Conservation (phyloP, 2,797 vertebrate species). For the Anabacerthia variegaticeps region DNA sequence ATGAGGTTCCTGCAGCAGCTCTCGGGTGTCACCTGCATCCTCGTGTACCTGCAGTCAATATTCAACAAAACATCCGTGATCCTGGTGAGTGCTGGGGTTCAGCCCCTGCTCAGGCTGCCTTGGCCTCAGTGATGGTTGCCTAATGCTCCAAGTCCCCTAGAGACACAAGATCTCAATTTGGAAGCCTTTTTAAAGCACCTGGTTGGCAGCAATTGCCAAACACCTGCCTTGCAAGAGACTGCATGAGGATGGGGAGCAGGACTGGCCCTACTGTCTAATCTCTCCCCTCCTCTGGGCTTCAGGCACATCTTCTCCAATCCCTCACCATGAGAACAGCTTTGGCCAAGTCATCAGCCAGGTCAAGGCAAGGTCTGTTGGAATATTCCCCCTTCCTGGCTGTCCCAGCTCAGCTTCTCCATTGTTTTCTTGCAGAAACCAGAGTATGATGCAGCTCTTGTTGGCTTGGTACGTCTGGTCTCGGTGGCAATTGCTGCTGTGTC, state of each 20-base stretch:
- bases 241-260: not conserved
- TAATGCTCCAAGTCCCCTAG: not conserved
- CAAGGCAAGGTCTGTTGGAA: not conserved
- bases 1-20: slow-evolving; percentile 97
- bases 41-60: slow-evolving; percentile 81
- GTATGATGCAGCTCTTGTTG: slow-evolving; percentile 79
- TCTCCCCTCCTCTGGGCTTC: not conserved
- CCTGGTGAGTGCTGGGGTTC: slow-evolving; percentile 69
- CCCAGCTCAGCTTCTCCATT: not conserved
- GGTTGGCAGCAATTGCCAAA: not conserved
- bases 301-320: not conserved
- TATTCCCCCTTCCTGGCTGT: not conserved
- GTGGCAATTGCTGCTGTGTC: slow-evolving; percentile 72
- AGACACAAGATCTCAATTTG: not conserved
- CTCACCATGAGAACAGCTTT: not conserved
- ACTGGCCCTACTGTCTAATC: not conserved
- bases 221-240: not conserved
- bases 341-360: not conserved
- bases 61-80: slow-evolving; percentile 76
- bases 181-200: not conserved
- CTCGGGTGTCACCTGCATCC: slow-evolving; percentile 89
- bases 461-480: slow-evolving; percentile 73
- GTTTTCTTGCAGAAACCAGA: slow-evolving; percentile 43
- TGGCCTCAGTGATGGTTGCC: not conserved
- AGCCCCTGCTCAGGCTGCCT: fast-evolving